A percentile compares a stretch with the other conserved stretches of the same genome.
phyloP scores from a whole-genome alignment of 2,113 vertebrate species.

The Eidolon helvum region DNA sequence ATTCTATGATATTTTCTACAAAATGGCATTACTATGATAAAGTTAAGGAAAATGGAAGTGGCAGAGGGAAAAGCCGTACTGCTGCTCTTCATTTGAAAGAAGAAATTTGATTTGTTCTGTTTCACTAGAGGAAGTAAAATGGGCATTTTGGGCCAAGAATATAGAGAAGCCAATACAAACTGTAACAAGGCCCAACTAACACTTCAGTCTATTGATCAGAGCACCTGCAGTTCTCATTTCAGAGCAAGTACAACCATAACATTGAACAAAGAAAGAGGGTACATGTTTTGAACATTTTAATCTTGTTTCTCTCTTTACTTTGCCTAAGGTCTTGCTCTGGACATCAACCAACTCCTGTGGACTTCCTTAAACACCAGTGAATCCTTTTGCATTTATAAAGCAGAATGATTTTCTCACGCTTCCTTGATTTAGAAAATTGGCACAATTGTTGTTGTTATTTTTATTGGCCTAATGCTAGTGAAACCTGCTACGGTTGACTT shows the following conservation, averaged over 20 bases:
- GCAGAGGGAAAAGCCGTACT: not conserved
- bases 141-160: not conserved
- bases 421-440: conserved; percentile 35
- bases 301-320: conserved; percentile 31
- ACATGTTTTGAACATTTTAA: conserved; percentile 37
- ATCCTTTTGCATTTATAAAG: conserved; percentile 39
- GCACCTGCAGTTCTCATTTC: conserved; percentile 23
- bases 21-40: conserved; percentile 16
- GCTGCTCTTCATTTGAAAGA: conserved; percentile 20
- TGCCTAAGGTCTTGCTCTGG: conserved; percentile 28
- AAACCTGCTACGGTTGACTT: conserved; percentile 21
- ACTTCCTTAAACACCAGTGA: conserved; percentile 1
- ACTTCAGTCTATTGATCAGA: not conserved
- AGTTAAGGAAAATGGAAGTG: conserved; percentile 29
- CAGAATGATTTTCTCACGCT: conserved; percentile 24
- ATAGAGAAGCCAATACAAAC: conserved; percentile 10
- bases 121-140: not conserved
- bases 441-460: not conserved
- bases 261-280: not conserved
- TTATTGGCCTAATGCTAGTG: not conserved
- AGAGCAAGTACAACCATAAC: not conserved
- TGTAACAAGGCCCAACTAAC: not conserved
- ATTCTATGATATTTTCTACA: conserved; percentile 1
- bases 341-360: not conserved
- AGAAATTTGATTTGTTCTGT: conserved; percentile 25